Evolutionary conservation across 2,113 vertebrate genomes (phyloP).

Genomic region (Paedocypris sp.): DNA sequence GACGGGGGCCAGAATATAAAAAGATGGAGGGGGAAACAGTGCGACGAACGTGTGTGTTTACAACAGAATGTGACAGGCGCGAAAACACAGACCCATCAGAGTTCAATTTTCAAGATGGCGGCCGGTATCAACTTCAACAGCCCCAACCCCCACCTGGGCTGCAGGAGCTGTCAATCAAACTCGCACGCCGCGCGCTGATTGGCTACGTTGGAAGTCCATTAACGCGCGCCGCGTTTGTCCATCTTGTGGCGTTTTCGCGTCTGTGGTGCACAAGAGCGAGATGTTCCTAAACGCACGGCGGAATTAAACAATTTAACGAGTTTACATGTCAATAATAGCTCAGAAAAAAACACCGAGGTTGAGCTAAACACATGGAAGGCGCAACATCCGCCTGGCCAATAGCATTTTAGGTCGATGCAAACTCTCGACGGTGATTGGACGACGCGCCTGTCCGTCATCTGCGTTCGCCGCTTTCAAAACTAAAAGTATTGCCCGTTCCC

Average conservation of each 20-base stretch:
- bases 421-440: constrained; percentile 14
- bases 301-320: no score
- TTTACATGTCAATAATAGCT: no score
- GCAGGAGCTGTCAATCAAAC: constrained; percentile 47
- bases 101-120: constrained; percentile 70
- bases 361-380: neutral
- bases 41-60: constrained; percentile 48
- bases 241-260: neutral
- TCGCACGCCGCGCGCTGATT: constrained; percentile 32
- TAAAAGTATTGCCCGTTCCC: neutral
- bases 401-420: neutral
- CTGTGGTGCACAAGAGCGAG: no score
- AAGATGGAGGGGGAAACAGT: constrained; percentile 6
- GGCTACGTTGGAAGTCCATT: constrained; percentile 36
- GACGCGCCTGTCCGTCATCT: neutral
- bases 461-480: neutral
- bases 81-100: constrained; percentile 55
- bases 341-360: neutral
- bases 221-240: neutral
- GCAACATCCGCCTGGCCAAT: constrained; percentile 12
- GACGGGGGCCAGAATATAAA: constrained; percentile 28
- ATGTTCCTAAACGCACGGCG: no score
- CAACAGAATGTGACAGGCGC: constrained; percentile 59
- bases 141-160: constrained; percentile 62
- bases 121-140: constrained; percentile 58